phyloP scores from a whole-genome alignment of 2,888 invertebrate genomes.

The Cremastinae sp. region DNA sequence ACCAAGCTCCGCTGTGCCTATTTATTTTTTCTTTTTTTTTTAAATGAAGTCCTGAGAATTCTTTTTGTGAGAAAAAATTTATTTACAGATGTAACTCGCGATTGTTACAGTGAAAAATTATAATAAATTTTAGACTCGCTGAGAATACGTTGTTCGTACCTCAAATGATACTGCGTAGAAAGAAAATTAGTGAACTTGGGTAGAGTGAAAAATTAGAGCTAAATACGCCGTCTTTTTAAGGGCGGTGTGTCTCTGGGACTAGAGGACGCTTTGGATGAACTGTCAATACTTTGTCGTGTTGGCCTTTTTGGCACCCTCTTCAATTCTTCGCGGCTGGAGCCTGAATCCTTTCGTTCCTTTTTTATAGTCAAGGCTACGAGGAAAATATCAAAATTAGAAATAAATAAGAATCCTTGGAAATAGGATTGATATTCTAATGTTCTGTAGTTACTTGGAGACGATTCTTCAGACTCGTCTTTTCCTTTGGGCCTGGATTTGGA shows the following conservation, averaged over 20 bases:
- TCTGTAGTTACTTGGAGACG: constrained; percentile 65
- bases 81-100: constrained; percentile 61
- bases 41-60: neutral
- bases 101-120: constrained; percentile 51
- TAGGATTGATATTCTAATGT: neutral
- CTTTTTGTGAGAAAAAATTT: constrained; percentile 52
- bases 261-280: constrained; percentile 75
- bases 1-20: neutral
- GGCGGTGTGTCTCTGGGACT: constrained; percentile 79
- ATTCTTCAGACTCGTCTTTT: constrained; percentile 77
- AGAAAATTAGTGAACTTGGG: no score
- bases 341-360: constrained; percentile 78
- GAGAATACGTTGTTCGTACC: constrained; percentile 24
- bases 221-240: constrained; percentile 77
- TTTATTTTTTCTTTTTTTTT: no score
- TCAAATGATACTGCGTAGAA: constrained; percentile 42
- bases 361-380: constrained; percentile 69
- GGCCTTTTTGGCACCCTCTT: constrained; percentile 78
- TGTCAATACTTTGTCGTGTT: constrained; percentile 78
- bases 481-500: constrained; percentile 77
- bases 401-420: constrained; percentile 9
- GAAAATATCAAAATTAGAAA: no score
- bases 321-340: constrained; percentile 75
- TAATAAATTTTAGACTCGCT: constrained; percentile 20
- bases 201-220: constrained; percentile 52